A percentile compares a stretch with the other conserved stretches of the same genome.
Evolutionary conservation across 2,888 invertebrate species (phyloP).

Genomic region (Formica aserva): DNA sequence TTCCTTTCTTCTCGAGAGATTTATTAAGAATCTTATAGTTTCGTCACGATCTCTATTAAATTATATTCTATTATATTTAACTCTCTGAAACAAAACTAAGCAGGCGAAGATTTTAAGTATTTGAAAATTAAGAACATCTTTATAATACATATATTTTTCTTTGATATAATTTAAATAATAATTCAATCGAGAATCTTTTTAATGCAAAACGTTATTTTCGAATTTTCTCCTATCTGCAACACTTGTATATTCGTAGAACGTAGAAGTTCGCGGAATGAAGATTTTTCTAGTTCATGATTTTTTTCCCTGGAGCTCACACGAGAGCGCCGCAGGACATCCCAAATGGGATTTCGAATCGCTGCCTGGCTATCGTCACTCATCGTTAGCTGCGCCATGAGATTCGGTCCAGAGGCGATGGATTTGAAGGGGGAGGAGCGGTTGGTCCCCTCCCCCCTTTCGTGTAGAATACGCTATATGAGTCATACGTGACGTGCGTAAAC

Average conservation of each 20-base stretch:
- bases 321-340: conserved; percentile 55
- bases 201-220: not conserved
- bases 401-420: conserved; percentile 67
- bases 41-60: not conserved
- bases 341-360: conserved; percentile 57
- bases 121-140: too few species aligned
- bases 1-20: not conserved
- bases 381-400: conserved; percentile 62
- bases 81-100: not conserved
- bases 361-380: conserved; percentile 60
- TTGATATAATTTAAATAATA: not conserved
- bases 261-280: conserved; percentile 1
- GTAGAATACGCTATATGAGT: conserved; percentile 75
- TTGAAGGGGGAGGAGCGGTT: conserved; percentile 68
- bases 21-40: not conserved
- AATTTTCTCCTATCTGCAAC: not conserved
- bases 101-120: not conserved
- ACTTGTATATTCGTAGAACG: not conserved
- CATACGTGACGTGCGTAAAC: conserved; percentile 79
- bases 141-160: too few species aligned
- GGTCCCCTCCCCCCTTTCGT: conserved; percentile 47
- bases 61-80: not conserved
- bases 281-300: conserved; percentile 20
- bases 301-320: conserved; percentile 7
- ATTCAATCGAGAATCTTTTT: not conserved